phyloP scores from a whole-genome alignment of 2,113 vertebrate genomes.

The Chrysemys picta region DNA sequence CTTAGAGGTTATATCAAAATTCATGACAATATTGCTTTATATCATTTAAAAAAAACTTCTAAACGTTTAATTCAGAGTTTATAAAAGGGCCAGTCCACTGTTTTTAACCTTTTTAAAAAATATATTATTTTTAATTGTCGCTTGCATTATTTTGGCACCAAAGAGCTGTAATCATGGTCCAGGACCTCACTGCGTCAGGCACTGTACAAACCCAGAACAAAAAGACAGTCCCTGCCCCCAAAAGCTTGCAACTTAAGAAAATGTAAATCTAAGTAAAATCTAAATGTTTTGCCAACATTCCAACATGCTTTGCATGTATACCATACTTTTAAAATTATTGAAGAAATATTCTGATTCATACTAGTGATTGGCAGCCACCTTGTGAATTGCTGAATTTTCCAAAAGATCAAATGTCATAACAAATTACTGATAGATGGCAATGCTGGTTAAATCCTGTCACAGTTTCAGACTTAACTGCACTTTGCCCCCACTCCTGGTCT shows the following conservation, averaged over 20 bases:
- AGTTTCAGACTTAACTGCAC: too few species aligned
- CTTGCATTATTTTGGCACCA: too few species aligned
- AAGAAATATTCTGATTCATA: not conserved
- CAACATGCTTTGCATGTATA: not conserved
- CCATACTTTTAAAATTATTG: not conserved
- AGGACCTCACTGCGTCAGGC: not conserved
- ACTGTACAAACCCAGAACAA: not conserved
- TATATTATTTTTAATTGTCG: too few species aligned
- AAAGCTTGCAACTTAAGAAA: not conserved
- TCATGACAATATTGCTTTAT: too few species aligned
- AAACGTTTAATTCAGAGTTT: too few species aligned
- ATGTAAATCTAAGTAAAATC: not conserved
- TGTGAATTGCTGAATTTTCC: not conserved
- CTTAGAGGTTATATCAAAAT: too few species aligned
- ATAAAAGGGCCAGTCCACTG: too few species aligned
- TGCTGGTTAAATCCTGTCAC: slow-evolving; percentile 20
- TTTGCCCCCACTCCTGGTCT: too few species aligned
- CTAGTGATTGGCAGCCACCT: slow-evolving; percentile 31
- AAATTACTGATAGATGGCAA: not conserved
- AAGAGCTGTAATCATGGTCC: not conserved
- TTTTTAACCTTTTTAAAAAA: too few species aligned
- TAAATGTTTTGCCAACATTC: fast-evolving
- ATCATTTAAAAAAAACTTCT: too few species aligned
- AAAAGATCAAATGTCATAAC: slow-evolving; percentile 7
- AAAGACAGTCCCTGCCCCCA: not conserved